phyloP scores from a whole-genome alignment of 1,140 invertebrate species.

The Drusus annulatus region DNA sequence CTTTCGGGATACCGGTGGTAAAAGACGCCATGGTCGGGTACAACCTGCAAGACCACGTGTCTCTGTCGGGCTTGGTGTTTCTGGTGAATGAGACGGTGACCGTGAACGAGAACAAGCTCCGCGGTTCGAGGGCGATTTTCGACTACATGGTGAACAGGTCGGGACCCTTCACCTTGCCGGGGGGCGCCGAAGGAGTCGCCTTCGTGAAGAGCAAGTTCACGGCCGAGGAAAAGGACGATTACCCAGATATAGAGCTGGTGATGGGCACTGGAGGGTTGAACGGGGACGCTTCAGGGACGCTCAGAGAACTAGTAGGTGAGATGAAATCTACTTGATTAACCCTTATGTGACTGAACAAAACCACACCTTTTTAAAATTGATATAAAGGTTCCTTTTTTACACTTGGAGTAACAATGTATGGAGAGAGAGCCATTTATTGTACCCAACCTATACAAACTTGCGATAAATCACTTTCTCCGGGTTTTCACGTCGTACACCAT shows the following conservation, averaged over 20 bases:
- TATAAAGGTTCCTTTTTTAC: too few relatives aligned
- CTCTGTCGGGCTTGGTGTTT: slow-evolving; percentile 79
- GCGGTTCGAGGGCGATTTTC: slow-evolving; percentile 70
- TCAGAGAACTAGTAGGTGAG: slow-evolving; percentile 74
- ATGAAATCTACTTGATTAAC: too few relatives aligned
- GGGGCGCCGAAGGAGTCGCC: slow-evolving; percentile 80
- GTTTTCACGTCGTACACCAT: too few relatives aligned
- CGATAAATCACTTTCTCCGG: too few relatives aligned
- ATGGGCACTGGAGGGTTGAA: slow-evolving; percentile 80
- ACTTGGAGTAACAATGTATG: too few relatives aligned
- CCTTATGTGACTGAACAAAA: too few relatives aligned
- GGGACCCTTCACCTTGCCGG: slow-evolving; percentile 81
- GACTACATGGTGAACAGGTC: slow-evolving; percentile 72
- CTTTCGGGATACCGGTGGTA: slow-evolving; percentile 71
- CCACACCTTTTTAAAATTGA: too few relatives aligned
- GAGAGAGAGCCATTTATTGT: too few relatives aligned
- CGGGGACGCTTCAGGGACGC: slow-evolving; percentile 80
- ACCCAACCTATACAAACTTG: too few relatives aligned
- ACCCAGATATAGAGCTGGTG: slow-evolving; percentile 86
- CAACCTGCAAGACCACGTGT: slow-evolving; percentile 87
- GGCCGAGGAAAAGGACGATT: slow-evolving; percentile 62
- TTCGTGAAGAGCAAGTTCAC: slow-evolving; percentile 75
- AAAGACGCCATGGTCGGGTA: slow-evolving; percentile 83
- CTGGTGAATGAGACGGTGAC: slow-evolving; percentile 76
- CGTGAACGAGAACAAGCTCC: slow-evolving; percentile 68